phyloP scores from a whole-genome alignment of 1,140 invertebrate species.

The fruit fly (Drosophila melanogaster) region DNA sequence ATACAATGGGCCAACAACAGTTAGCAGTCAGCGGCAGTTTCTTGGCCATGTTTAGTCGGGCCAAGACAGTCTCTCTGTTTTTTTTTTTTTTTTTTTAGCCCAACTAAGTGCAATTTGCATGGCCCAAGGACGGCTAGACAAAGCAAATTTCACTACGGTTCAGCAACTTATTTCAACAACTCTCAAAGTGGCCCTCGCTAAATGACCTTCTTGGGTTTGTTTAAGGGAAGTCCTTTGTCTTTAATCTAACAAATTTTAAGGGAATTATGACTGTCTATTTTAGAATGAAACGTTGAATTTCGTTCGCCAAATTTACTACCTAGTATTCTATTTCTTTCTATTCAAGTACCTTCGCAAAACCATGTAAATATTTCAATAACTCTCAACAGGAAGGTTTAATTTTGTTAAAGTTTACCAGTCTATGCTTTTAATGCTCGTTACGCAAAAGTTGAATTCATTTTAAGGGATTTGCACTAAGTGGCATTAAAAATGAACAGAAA shows the following conservation, averaged over 20 bases:
- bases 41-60: conserved; percentile 51
- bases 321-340: not conserved
- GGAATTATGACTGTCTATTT: not conserved
- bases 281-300: not conserved
- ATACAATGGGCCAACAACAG: conserved; percentile 63
- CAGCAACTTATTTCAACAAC: not conserved
- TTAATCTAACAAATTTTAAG: not conserved
- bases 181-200: not conserved
- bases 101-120: conserved; percentile 41
- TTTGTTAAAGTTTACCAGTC: conserved; percentile 1
- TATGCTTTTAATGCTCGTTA: conserved; percentile 16
- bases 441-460: conserved; percentile 66
- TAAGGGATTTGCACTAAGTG: conserved; percentile 69
- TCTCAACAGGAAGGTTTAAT: too few relatives aligned
- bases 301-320: too few relatives aligned
- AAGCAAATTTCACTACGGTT: conserved; percentile 3
- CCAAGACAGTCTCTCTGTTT: conserved; percentile 28
- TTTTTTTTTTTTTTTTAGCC: too few relatives aligned
- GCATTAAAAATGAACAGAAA: conserved; percentile 61
- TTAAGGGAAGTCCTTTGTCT: not conserved
- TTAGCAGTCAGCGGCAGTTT: conserved; percentile 66
- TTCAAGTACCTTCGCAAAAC: too few relatives aligned
- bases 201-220: conserved; percentile 13
- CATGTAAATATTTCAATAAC: not conserved
- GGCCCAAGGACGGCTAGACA: conserved; percentile 23